Base-by-base conservation (phyloP, 35 echinoderm and acorn worm species). In the Lytechinus variegatus region DNA sequence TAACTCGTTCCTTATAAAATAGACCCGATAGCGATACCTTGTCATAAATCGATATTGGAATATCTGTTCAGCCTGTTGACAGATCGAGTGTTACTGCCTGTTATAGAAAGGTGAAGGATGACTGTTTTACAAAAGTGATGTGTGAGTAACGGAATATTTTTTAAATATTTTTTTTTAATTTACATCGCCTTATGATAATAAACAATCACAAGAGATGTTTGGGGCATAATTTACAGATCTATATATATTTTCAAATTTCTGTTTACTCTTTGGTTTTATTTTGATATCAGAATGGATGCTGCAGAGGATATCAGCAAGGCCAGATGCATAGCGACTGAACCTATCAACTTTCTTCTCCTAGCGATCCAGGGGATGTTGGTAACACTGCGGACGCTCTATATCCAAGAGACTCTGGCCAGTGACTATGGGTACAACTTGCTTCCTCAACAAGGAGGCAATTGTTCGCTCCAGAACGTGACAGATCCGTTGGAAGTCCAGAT, bases 301-400 rank as follows among this genome's bases (percentile, higher is more conserved):
- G 28, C 16, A 90, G 88, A 54, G 16, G 52, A 90, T 12, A 90
- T 90, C 6, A 90, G 88, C 58, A 52, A 86, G 27, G 28, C 56
- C 1, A 56, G 96, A 66, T 89, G 91, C n/a, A 54, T 96, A 61
- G 56, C 96, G 52, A 94, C 93, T 28, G 96, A 96, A 79, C 96
- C 96, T 11, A 61, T 95, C 10, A 52, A 53, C 28, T 95, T 96
- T 87, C 72, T 91, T 21, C 11, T 96, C 9, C 27, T 72, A 9
- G 94, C 55, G 10, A 95, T 96, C 19, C 96, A 96, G 54, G 96
- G 94, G 14, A 54, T 53, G 54, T 27, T 96, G 27, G 52, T 89
- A 27, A 91, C 94, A 9, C 52, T 95, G 10, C n/a, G 96, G 52
- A 95, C 96, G 27, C 86, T 89, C 7, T 96, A 95, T 52, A 92